Evolutionary conservation across 2,797 vertebrate species (phyloP), one percentile per base, ranked within the genome.

Genomic region (Eurystomus glaucurus): DNA sequence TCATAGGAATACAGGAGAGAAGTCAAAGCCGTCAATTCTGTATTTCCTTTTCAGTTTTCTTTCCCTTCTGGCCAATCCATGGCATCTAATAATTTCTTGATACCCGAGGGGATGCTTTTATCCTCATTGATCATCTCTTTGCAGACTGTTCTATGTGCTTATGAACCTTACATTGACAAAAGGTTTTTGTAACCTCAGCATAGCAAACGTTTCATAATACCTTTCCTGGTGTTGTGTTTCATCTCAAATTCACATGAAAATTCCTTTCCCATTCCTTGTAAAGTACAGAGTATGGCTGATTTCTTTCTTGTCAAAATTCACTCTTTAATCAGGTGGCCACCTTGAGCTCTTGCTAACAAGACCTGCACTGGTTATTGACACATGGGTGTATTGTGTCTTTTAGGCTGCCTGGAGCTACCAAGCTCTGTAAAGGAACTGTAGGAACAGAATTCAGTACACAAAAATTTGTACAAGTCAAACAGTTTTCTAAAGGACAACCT

Each of bases 401-500:
- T 22, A 45, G 60, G 61, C 39, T 87, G 55, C 76, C 85, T 70
- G 75, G 50, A 37, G 43, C 69, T 72, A 51, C 5, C 15, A 37
- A 58, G 33, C 54, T 90, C 80, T 93, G 33, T 43, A 26, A 90
- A 72, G 35, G 54, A 16, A 39, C 61, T 70, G 33, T 16, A 87
- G 91, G 71, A 85, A 17, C 66, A 62, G 61, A 62, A n/a, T 37
- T 82, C 37, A 9, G 46, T 55, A 50, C 58, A 26, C 48, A 66
- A 70, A n/a, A 51, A 46, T 19, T 70, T 52, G 26, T 21, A 23
- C 57, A n/a, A 85, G 19, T 37, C 69, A 75, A 66, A 83, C 43
- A 33, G 35, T 91, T 94, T 92, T 87, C 60, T 57, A 94, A 96
- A 93, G 82, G 68, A 54, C 62, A 92, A 5, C 62, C 66, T 77